Evolutionary conservation across 2,888 invertebrate species (phyloP).

Genomic region (Pherbina coryleti): DNA sequence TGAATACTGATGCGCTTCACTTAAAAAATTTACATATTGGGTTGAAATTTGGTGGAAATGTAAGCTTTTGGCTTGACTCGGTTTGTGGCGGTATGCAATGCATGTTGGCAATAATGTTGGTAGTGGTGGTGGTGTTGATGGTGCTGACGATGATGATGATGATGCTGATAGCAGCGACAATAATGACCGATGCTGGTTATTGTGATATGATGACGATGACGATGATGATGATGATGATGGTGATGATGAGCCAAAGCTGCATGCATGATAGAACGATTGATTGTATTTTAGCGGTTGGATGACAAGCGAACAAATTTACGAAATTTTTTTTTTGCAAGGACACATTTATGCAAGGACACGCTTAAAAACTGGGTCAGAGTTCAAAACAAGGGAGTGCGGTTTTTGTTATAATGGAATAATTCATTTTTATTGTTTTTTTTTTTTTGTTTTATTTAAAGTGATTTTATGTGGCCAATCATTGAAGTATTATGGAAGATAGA

Average conservation of each 20-base stretch:
- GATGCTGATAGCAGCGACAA: neutral
- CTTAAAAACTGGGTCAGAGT: neutral
- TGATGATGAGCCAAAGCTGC: neutral
- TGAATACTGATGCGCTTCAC: conserved; percentile 10
- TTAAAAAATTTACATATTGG: neutral
- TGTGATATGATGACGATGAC: too few relatives aligned
- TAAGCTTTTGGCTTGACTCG: neutral
- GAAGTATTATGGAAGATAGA: too few relatives aligned
- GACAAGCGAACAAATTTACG: neutral
- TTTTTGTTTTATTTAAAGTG: neutral
- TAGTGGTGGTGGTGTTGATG: neutral
- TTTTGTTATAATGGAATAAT: neutral
- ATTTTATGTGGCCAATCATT: neutral
- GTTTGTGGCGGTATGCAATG: neutral
- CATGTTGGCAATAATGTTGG: neutral
- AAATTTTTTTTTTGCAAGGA: neutral
- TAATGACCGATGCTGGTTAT: neutral
- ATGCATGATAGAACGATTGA: conserved; percentile 11
- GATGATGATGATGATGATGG: neutral
- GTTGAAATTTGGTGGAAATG: neutral
- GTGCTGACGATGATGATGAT: neutral
- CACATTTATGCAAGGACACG: neutral
- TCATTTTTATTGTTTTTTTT: neutral
- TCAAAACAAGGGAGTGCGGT: neutral
- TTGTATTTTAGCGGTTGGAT: conserved; percentile 28